Percentiles rank a stretch among this genome's conserved stretches.
Evolutionary conservation across 2,797 vertebrate genomes (phyloP).

Genomic region (Myioborus miniatus): DNA sequence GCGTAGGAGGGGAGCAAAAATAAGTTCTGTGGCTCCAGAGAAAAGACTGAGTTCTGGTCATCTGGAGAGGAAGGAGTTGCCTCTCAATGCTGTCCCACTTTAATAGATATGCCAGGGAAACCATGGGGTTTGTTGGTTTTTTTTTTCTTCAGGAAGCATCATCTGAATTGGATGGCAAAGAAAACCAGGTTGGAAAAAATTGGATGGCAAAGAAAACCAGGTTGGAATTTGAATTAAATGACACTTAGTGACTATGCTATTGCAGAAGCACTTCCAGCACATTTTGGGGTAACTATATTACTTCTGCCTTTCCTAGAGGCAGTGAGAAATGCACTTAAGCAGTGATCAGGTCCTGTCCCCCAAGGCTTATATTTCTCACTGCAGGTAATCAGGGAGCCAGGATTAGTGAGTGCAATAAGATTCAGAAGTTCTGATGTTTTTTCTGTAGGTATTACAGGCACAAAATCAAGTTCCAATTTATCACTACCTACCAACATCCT

Average conservation of each 20-base stretch:
- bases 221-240: background rate
- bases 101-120: background rate
- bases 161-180: background rate
- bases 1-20: background rate
- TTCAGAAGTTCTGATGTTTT: background rate
- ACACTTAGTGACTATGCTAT: background rate
- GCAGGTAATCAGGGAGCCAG: background rate
- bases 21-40: background rate
- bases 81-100: background rate
- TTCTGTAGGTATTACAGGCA: background rate
- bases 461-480: background rate
- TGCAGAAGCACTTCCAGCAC: background rate
- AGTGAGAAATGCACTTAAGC: background rate
- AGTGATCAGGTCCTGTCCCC: background rate
- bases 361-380: background rate
- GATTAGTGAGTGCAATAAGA: background rate
- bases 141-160: background rate
- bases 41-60: background rate
- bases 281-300: background rate
- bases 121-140: fast-evolving
- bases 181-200: background rate
- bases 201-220: background rate
- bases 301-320: background rate
- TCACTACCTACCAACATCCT: background rate
- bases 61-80: background rate